Conservation (phyloP, 2,797 vertebrate species). For the Neosilurus hyrtlii region DNA sequence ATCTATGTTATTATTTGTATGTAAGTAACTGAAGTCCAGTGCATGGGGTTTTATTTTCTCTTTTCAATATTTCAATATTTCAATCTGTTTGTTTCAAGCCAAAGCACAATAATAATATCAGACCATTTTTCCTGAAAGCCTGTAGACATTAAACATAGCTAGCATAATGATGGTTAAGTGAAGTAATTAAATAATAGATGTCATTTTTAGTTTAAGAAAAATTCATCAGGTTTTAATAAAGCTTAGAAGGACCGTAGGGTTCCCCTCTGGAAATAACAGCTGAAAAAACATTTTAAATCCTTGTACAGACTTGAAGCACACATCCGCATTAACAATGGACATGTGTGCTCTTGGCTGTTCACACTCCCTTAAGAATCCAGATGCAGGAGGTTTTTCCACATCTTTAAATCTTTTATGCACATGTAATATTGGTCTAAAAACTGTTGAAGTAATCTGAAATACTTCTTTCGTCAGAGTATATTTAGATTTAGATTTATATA, state of each 20-base stretch:
- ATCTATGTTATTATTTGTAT: neutral
- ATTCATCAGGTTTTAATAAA: neutral
- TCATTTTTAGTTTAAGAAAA: neutral
- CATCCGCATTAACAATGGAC: constrained; percentile 28
- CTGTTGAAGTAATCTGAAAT: neutral
- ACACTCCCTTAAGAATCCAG: neutral
- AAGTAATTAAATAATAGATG: neutral
- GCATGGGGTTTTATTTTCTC: neutral
- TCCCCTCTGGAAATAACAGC: constrained; percentile 19
- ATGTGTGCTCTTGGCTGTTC: constrained; percentile 28
- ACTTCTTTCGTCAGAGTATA: neutral
- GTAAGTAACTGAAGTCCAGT: neutral
- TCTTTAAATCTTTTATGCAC: constrained; percentile 2
- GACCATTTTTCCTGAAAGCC: neutral
- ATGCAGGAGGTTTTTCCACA: constrained; percentile 23
- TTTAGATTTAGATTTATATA: neutral
- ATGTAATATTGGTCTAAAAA: constrained; percentile 1
- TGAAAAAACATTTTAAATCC: constrained; percentile 25
- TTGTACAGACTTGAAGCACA: constrained; percentile 17
- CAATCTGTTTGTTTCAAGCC: neutral
- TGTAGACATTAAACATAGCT: neutral
- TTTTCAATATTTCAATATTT: neutral
- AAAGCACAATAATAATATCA: neutral
- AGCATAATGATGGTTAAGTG: neutral
- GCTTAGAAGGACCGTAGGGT: constrained; percentile 7